Evolutionary conservation across 2,113 vertebrate genomes (phyloP).

Genomic region (Toxotes chatareus): DNA sequence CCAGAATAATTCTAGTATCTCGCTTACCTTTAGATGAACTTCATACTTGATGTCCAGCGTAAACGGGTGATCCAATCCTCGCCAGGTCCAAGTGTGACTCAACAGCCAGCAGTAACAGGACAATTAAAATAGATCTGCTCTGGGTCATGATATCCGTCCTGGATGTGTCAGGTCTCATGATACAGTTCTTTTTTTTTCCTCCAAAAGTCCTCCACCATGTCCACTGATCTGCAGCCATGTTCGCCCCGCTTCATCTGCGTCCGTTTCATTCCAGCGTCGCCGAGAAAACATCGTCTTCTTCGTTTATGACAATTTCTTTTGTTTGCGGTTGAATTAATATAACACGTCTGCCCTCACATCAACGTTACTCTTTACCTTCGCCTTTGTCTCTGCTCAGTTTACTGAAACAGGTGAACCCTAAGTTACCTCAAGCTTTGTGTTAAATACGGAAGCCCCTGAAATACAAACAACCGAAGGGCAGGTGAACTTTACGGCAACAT

Average conservation of each 20-base stretch:
- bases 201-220: too few species aligned
- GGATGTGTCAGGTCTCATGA: neutral
- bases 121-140: neutral
- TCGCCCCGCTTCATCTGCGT: neutral
- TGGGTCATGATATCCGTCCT: neutral
- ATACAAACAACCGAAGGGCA: neutral
- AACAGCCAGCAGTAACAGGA: neutral
- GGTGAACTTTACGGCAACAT: neutral
- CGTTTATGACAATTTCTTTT: too few species aligned
- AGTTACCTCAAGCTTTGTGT: too few species aligned
- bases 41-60: neutral
- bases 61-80: neutral
- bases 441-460: too few species aligned
- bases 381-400: too few species aligned
- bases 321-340: too few species aligned
- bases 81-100: neutral
- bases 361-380: too few species aligned
- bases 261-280: neutral
- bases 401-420: too few species aligned
- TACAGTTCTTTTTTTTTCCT: neutral
- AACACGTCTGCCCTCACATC: too few species aligned
- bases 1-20: too few species aligned
- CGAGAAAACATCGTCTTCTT: neutral
- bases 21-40: constrained; percentile 1
- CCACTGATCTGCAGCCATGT: neutral